Percentiles rank a stretch among this genome's conserved stretches.
These are phyloP conservation scores for Lutraria rhynchaena DNA, from an alignment of 1,140 invertebrate species.

Conservation along the genomic window DNA sequence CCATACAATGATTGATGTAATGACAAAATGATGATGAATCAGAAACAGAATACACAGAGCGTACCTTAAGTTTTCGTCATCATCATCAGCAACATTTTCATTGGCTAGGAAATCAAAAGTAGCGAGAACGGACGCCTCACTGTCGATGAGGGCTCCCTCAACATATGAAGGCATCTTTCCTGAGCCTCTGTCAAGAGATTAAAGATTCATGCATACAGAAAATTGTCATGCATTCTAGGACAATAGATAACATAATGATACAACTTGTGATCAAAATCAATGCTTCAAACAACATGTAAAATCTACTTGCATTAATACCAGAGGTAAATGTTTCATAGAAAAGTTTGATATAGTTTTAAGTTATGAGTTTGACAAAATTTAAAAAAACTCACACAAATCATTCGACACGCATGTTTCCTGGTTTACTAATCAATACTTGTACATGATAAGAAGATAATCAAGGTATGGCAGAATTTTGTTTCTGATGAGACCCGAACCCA, in stretches of 20 bases:
- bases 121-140: conserved; percentile 96
- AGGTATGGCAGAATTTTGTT: too few species aligned
- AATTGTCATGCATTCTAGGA: neutral
- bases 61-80: conserved; percentile 84
- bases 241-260: neutral
- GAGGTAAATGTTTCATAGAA: too few species aligned
- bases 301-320: too few species aligned
- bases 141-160: conserved; percentile 92
- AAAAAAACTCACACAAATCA: too few species aligned
- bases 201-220: conserved; percentile 38
- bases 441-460: too few species aligned
- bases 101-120: conserved; percentile 96
- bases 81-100: conserved; percentile 83
- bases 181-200: conserved; percentile 51
- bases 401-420: too few species aligned
- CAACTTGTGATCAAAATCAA: neutral
- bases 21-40: conserved; percentile 19
- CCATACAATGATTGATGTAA: conserved; percentile 10
- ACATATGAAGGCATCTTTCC: conserved; percentile 76
- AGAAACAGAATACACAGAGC: conserved; percentile 11
- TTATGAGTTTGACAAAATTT: too few species aligned
- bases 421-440: too few species aligned
- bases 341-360: too few species aligned
- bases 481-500: too few species aligned
- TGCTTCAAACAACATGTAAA: too few species aligned